Percentiles rank a stretch among this genome's conserved stretches.
These are phyloP conservation scores for Galeruca laticollis DNA, from an alignment of 2,888 invertebrate genomes.

Conservation along the genomic window DNA sequence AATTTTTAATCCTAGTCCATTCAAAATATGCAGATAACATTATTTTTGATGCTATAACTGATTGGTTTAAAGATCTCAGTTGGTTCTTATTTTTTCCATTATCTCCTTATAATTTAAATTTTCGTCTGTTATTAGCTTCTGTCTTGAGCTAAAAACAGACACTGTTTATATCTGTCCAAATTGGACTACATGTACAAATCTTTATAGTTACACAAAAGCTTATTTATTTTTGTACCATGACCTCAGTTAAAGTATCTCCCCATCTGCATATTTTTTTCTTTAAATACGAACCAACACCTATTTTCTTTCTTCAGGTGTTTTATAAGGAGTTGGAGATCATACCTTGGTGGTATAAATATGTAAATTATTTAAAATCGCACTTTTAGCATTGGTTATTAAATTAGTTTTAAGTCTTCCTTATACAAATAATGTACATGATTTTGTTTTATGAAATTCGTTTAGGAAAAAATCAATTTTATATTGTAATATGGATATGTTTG, in stretches of 20 bases:
- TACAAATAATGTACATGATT: constrained; percentile 23
- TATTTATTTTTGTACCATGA: neutral
- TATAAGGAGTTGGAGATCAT: constrained; percentile 21
- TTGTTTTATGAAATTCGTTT: constrained; percentile 27
- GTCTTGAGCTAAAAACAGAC: no score
- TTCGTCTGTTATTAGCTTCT: no score
- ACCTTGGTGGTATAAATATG: constrained; percentile 27
- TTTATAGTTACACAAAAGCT: no score
- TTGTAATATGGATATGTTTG: constrained; percentile 29
- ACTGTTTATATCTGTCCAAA: neutral
- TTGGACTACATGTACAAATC: neutral
- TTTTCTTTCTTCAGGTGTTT: constrained; percentile 44
- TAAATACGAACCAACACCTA: constrained; percentile 1
- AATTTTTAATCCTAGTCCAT: constrained; percentile 11
- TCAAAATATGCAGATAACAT: constrained; percentile 38
- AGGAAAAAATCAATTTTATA: constrained; percentile 25
- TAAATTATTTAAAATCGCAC: constrained; percentile 35
- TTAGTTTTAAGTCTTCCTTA: constrained; percentile 43
- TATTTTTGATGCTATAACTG: neutral
- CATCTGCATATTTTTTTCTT: constrained; percentile 37
- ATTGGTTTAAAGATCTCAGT: neutral
- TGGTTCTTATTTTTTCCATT: constrained; percentile 1
- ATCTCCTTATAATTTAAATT: neutral
- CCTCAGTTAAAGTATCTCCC: neutral
- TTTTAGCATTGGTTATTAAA: constrained; percentile 19